Conservation (phyloP, 1,140 invertebrate genomes). For the Drosophila jambulina region DNA sequence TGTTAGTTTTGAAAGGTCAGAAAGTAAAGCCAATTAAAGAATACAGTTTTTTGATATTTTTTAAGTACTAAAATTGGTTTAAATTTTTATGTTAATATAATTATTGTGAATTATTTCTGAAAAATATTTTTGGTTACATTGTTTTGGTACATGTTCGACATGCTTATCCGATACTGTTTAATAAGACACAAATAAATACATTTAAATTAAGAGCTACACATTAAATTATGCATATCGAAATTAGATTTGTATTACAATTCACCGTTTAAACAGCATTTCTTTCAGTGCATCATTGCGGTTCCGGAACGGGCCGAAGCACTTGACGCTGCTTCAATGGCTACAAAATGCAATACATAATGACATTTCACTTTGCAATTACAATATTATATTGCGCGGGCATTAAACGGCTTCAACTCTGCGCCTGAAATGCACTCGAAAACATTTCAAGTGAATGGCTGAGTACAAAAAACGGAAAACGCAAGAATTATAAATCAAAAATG, state of each 20-base stretch:
- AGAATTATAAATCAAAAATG: slow-evolving; percentile 75
- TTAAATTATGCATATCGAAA: neutral
- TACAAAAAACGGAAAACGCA: slow-evolving; percentile 43
- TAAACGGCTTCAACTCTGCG: slow-evolving; percentile 76
- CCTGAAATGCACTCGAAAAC: slow-evolving; percentile 73
- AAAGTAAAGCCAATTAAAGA: too few relatives aligned
- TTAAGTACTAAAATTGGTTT: too few relatives aligned
- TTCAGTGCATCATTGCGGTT: slow-evolving; percentile 15
- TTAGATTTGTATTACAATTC: neutral
- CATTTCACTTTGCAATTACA: slow-evolving; percentile 82
- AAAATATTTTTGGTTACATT: too few relatives aligned
- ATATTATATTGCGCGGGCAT: slow-evolving; percentile 77
- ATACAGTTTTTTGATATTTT: too few relatives aligned
- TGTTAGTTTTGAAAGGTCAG: too few relatives aligned
- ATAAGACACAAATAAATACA: too few relatives aligned
- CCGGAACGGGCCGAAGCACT: slow-evolving; percentile 59
- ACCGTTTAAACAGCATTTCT: neutral
- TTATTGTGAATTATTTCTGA: too few relatives aligned
- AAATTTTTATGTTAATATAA: too few relatives aligned
- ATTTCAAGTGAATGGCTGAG: slow-evolving; percentile 72
- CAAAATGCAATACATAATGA: slow-evolving; percentile 83
- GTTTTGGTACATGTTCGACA: too few relatives aligned
- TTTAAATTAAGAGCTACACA: neutral
- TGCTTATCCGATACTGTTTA: too few relatives aligned
- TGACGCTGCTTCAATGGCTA: slow-evolving; percentile 82